Evolutionary conservation across 2,113 vertebrate genomes (phyloP), one percentile per base, ranked within the genome.

Genomic region (Forbesichthys papilliferus): DNA sequence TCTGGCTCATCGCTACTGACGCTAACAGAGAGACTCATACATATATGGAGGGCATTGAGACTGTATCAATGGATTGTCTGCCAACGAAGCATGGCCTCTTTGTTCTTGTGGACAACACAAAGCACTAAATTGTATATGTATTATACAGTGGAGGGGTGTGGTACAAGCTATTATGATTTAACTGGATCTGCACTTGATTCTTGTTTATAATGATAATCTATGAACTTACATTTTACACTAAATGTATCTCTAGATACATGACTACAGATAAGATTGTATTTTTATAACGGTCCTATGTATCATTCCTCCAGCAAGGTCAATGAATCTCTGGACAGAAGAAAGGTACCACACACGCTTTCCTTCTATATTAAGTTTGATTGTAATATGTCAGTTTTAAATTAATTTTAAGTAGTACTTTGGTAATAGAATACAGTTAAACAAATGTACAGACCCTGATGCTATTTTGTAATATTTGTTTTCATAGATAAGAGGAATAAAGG

Each of bases 221-320:
- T 49, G 48, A 64, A 16, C 70, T 78, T 42, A 71, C 61, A 69
- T 80, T 79, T 82, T 66, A 70, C 34, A 3, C 3, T 3, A 14
- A 42, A 69, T 89, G 79, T 88, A 82, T 87, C 84, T 87, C 81
- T 82, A 20, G 84, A 85, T 86, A 73, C 83, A 76, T 71, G 47
- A 58, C 73, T 75, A 48, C 69, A 78, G 61, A 67, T 79, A 9
- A 76, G 61, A 78, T 75, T 85, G 58, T 89, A 83, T 81, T 76
- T 71, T 54, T 60, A 69, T 20, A 60, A 65, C 58, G 11, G 6
- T 63, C 71, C 11, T 75, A 11, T 70, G 62, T 76, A 61, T 75
- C 74, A 66, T 84, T 80, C 77, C 5, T 20, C 46, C 52, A 59
- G 10, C 33, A 33, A n/a, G 53, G 47, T 67, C 14, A 64, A 10